Evolutionary conservation across 2,797 vertebrate species (phyloP).

Genomic region (Molossus alvarezi): DNA sequence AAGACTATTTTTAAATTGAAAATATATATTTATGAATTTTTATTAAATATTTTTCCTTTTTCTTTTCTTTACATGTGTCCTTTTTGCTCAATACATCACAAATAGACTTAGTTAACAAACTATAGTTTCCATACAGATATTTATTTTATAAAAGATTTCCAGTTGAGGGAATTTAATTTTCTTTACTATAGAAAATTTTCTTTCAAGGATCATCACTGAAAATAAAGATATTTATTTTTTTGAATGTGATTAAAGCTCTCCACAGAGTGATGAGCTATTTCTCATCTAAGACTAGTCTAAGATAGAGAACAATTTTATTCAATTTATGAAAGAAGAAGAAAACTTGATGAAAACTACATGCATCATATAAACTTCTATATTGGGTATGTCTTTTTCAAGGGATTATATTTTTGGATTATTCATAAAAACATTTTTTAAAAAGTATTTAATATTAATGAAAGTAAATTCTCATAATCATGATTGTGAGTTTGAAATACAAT

Average conservation of each 20-base stretch:
- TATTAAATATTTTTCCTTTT: background rate
- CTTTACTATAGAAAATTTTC: conserved; percentile 49
- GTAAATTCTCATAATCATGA: background rate
- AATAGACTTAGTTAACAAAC: background rate
- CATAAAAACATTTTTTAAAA: conserved; percentile 44
- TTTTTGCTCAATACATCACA: background rate
- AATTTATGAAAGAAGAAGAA: conserved; percentile 60
- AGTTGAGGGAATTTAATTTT: conserved; percentile 49
- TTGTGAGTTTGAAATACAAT: background rate
- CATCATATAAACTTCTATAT: background rate
- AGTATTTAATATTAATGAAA: conserved; percentile 39
- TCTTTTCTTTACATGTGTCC: background rate
- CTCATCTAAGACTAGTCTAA: background rate
- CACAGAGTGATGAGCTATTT: background rate
- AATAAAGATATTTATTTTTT: conserved; percentile 58
- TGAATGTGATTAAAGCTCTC: conserved; percentile 45
- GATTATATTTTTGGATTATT: conserved; percentile 33
- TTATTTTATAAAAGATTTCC: conserved; percentile 54
- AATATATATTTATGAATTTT: background rate
- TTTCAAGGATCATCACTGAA: conserved; percentile 27
- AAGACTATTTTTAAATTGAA: conserved; percentile 21
- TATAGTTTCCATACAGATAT: background rate
- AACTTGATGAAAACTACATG: background rate
- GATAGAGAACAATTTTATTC: background rate
- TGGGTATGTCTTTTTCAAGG: background rate